Base-by-base conservation (phyloP, 1,140 invertebrate species). In the Rhynchophorus ferrugineus region DNA sequence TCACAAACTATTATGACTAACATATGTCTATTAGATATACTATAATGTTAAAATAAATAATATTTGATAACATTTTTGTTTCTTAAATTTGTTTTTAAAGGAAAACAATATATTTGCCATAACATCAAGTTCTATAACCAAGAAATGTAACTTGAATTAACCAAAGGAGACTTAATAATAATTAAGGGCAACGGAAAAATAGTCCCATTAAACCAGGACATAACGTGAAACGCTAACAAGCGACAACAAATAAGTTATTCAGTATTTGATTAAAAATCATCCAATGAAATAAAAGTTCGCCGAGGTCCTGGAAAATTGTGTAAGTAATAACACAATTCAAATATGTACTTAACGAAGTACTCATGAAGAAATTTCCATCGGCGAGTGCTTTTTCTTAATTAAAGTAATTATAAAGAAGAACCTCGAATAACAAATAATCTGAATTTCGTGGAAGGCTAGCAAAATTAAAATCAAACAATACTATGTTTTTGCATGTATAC, bases 341-440 rank as follows among this genome's bases (percentile, higher is more conserved):
- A 60, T 60, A 60, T 57, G 51, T 60, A 41, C 55, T 47, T 57
- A 37, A 53, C 43, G 52, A 60, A 57, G 54, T 58, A 58, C 57
- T 49, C 56, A 18, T 35, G 34, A 20, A 8, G 51, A 42, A 59
- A 61, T 59, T 61, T 59, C 48, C 47, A 49, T 54, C 49, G 51
- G 49, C 19, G 49, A 61, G 60, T 61, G 60, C 58, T 59, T 57
- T 61, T 60, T 60, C 58, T 58, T 61, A 61, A 61, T 61, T 61
- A 60, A 61, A 61, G 60, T 61, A 61, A 61, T 61, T 61, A 59
- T 54, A 54, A 59, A 59, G 54, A 56, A 44, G 59, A 44, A 56
- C 48, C 56, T 58, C 57, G 53, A 60, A 57, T 53, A 55, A 61
- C 59, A 46, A 50, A 54, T 50, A 58, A 54, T 57, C 50, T 49